These are phyloP conservation scores for Stenurella melanura DNA, from an alignment of 2,888 invertebrate genomes.

Conservation along the genomic window DNA sequence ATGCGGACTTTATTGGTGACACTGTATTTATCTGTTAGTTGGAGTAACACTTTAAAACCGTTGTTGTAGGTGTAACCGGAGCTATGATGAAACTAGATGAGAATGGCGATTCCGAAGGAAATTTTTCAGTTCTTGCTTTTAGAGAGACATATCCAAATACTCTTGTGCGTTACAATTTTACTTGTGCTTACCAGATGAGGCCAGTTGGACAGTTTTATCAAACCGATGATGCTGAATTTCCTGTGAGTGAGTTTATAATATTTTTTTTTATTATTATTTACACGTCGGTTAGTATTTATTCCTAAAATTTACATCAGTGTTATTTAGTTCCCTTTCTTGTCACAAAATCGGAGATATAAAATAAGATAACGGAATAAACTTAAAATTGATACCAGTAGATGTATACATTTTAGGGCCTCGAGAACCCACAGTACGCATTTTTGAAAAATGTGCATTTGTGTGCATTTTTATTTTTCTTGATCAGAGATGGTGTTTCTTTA, in stretches of 20 bases:
- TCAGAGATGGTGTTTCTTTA: too few species aligned
- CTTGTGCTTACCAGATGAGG: slow-evolving; percentile 86
- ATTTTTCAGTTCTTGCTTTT: slow-evolving; percentile 94
- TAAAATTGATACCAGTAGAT: background rate
- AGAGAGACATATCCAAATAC: slow-evolving; percentile 73
- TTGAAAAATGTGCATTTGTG: background rate
- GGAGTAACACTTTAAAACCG: too few species aligned
- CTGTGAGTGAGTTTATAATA: slow-evolving; percentile 77
- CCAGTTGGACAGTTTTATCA: slow-evolving; percentile 90
- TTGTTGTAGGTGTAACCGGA: slow-evolving; percentile 89
- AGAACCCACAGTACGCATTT: background rate
- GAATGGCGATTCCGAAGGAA: slow-evolving; percentile 96
- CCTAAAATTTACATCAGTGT: too few species aligned
- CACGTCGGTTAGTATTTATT: background rate
- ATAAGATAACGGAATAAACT: too few species aligned
- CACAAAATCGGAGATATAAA: too few species aligned
- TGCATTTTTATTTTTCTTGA: too few species aligned
- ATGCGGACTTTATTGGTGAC: too few species aligned
- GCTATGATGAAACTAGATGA: slow-evolving; percentile 93
- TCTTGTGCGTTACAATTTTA: slow-evolving; percentile 75
- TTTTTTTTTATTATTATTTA: background rate
- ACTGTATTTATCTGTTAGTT: too few species aligned
- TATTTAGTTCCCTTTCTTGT: too few species aligned
- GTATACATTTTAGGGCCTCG: background rate
- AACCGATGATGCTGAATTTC: slow-evolving; percentile 77